A percentile compares a stretch with the other conserved stretches of the same genome.
Conservation (phyloP, 2,797 vertebrate species). For the Mus spretus region DNA sequence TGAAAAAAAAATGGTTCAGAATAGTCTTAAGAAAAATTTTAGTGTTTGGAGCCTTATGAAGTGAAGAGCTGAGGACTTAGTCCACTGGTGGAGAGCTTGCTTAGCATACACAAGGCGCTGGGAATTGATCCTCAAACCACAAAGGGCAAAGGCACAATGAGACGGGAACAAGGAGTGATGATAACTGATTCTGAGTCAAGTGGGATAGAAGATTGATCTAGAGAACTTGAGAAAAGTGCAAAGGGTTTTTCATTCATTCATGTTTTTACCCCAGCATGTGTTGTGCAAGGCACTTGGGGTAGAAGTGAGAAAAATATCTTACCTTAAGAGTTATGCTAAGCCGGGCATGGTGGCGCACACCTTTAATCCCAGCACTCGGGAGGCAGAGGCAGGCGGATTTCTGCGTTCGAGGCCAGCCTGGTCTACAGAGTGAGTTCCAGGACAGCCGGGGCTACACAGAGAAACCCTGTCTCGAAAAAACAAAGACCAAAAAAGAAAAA, state of each 20-base stretch:
- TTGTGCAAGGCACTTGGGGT: neutral
- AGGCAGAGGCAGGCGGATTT: too few relatives aligned
- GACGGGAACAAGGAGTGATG: neutral
- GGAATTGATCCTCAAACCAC: neutral
- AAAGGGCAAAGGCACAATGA: neutral
- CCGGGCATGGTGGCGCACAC: too few relatives aligned
- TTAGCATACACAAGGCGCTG: neutral
- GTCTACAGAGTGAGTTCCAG: too few relatives aligned
- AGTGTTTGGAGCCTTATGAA: slow-evolving; percentile 24
- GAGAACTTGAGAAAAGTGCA: neutral
- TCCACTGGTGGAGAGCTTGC: neutral
- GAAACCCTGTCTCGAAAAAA: too few relatives aligned
- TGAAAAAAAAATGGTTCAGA: slow-evolving; percentile 25
- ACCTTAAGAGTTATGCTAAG: neutral
- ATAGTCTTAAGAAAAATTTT: slow-evolving; percentile 2
- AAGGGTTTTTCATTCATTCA: slow-evolving; percentile 50
- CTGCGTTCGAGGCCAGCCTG: too few relatives aligned
- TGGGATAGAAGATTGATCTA: neutral
- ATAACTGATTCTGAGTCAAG: slow-evolving; percentile 1
- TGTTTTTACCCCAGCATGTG: neutral
- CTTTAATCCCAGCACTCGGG: too few relatives aligned
- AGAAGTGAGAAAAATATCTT: slow-evolving; percentile 43
- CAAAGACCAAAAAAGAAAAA: too few relatives aligned
- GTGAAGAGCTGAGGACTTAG: neutral
- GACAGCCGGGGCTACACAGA: too few relatives aligned